Evolutionary conservation across 1,140 invertebrate species (phyloP), one percentile per base, ranked within the genome.

Genomic region (Chelonus insularis): DNA sequence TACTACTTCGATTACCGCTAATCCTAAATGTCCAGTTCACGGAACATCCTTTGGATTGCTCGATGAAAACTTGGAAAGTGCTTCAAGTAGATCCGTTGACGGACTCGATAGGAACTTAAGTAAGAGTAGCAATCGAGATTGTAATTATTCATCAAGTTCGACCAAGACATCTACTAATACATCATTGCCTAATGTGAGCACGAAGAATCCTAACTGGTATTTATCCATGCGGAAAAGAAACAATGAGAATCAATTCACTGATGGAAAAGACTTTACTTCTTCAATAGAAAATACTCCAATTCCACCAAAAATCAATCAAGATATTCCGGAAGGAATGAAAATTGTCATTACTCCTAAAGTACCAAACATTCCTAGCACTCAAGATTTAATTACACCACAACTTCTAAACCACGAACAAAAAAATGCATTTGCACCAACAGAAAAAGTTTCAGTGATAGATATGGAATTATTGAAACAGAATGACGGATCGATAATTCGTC

Each of bases 121-220:
- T 0, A 67, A 59, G 11, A 59, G 64, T 1, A 43, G 66, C 50
- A 63, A 58, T 16, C 20, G 25, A 14, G 21, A 36, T 9, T 21
- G n/a, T 0, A 57, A 60, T 6, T 47, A 65, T 23, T 8, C 51
- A 0, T 47, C 34, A 4, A 25, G 11, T 9, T 36, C 52, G 2
- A 6, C 52, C 1, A 58, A 47, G 9, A 32, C n/a, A 16, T 5
- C 34, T 2, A 20, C 62, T 2, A 65, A 66, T 29, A 55, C 25
- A 0, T 57, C 62, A 0, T 8, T 72, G 7, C 34, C 68, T 1
- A 60, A 73, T 16, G 41, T 61, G 0, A 64, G 57, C 0, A 67
- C 70, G 11, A 71, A 70, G 1, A 75, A 75, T 59, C 70, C 71
- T 1, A 74, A 74, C 62, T 75, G 73, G 72, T 75, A 74, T 63